Conservation (phyloP, 64 coral and sea anemone genomes). For the Trachythela sp. region DNA sequence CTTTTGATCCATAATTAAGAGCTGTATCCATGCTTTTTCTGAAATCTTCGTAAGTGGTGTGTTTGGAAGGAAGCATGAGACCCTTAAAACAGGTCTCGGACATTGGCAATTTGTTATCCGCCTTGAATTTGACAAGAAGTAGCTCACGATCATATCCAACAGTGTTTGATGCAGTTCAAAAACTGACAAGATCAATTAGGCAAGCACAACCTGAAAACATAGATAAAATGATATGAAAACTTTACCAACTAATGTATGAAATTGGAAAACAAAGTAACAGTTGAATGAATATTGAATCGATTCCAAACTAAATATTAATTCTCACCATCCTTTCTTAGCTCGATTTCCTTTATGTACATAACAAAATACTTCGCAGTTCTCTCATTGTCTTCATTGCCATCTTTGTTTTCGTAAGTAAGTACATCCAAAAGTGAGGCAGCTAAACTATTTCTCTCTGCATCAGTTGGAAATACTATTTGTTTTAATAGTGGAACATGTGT, state of each 20-base stretch:
- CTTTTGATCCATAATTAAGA: background rate
- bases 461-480: background rate
- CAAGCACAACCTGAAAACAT: background rate
- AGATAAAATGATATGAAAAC: background rate
- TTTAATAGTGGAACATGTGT: background rate
- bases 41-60: background rate
- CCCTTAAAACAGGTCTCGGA: constrained; percentile 12
- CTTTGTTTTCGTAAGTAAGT: background rate
- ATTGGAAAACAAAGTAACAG: background rate
- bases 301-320: background rate
- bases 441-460: background rate
- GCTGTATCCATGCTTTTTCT: background rate
- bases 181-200: background rate
- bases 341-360: background rate
- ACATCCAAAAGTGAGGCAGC: background rate
- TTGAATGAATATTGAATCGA: background rate
- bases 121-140: background rate
- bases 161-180: background rate
- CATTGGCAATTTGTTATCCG: background rate
- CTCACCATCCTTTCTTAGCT: background rate
- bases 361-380: background rate
- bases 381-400: background rate
- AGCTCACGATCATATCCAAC: background rate
- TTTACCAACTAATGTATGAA: background rate
- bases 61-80: background rate